phyloP scores from a whole-genome alignment of 2,888 invertebrate genomes.

The Drosophila putrida region DNA sequence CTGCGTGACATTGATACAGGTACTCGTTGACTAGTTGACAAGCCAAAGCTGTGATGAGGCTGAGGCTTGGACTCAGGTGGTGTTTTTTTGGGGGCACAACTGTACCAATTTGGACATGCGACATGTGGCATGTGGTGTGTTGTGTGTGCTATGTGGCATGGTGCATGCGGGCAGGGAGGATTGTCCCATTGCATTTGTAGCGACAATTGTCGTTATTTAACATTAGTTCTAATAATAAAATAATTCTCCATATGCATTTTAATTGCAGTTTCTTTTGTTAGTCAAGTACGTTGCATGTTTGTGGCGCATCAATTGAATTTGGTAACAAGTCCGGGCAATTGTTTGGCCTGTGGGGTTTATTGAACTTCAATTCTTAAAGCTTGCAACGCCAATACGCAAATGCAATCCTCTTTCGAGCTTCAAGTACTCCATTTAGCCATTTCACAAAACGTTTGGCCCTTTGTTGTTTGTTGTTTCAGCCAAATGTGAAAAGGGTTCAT shows the following conservation, averaged over 20 bases:
- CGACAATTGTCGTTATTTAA: conserved; percentile 58
- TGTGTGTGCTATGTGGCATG: conserved; percentile 50
- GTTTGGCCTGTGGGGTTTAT: conserved; percentile 55
- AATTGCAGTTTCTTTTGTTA: conserved; percentile 41
- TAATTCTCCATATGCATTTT: conserved; percentile 59
- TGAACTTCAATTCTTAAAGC: conserved; percentile 63
- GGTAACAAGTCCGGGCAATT: conserved; percentile 11
- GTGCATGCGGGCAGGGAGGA: conserved; percentile 53
- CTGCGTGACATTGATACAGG: conserved; percentile 74
- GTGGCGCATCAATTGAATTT: conserved; percentile 59
- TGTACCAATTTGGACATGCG: conserved; percentile 44
- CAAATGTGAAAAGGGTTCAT: conserved; percentile 79
- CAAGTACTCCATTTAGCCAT: conserved; percentile 28
- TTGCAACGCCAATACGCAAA: conserved; percentile 11
- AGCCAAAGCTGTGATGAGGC: conserved; percentile 45
- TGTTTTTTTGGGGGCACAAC: conserved; percentile 37
- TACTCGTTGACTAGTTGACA: conserved; percentile 56
- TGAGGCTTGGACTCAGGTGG: conserved; percentile 47
- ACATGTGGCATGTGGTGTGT: conserved; percentile 30
- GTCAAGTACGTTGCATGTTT: conserved; percentile 61
- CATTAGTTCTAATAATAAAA: conserved; percentile 69
- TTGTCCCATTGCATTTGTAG: conserved; percentile 26
- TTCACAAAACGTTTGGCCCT: conserved; percentile 45
- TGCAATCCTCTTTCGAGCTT: conserved; percentile 9
- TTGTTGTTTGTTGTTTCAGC: conserved; percentile 69